Conservation (phyloP, 2,797 vertebrate genomes). For the Sebastes nivosus region DNA sequence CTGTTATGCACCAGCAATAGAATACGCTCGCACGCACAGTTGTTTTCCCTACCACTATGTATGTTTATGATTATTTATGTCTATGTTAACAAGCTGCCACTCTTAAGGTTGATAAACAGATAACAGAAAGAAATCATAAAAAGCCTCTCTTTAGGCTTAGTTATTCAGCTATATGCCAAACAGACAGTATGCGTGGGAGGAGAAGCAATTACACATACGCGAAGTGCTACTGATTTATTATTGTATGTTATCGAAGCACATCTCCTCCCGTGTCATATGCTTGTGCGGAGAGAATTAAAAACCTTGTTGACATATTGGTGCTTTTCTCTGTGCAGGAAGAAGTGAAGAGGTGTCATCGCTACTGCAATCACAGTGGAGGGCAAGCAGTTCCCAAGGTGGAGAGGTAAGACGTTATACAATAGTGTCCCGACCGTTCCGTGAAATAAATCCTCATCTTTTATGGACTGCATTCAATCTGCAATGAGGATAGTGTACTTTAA, state of each 20-base stretch:
- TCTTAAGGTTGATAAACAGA: slow-evolving; percentile 33
- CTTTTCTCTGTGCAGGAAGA: slow-evolving; percentile 72
- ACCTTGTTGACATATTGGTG: slow-evolving; percentile 12
- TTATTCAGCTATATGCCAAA: slow-evolving; percentile 11
- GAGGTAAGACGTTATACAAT: slow-evolving; percentile 62
- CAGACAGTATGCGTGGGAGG: background rate
- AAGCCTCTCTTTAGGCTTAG: background rate
- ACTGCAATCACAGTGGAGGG: slow-evolving; percentile 75
- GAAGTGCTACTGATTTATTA: slow-evolving; percentile 11
- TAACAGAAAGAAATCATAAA: background rate
- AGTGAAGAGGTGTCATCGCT: slow-evolving; percentile 74
- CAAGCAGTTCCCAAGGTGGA: slow-evolving; percentile 68
- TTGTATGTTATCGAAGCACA: background rate
- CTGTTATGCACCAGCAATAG: slow-evolving; percentile 9
- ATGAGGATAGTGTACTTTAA: background rate
- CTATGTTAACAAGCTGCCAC: background rate
- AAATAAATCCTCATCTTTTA: background rate
- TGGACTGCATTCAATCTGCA: background rate
- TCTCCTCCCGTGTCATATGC: background rate
- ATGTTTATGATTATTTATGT: slow-evolving; percentile 36
- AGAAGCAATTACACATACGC: slow-evolving; percentile 10
- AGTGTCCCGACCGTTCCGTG: background rate
- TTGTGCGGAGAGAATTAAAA: slow-evolving; percentile 4
- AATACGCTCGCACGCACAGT: background rate
- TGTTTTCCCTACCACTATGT: slow-evolving; percentile 1